Base-by-base conservation (phyloP, 2,113 vertebrate species). In the Litocranius walleri region DNA sequence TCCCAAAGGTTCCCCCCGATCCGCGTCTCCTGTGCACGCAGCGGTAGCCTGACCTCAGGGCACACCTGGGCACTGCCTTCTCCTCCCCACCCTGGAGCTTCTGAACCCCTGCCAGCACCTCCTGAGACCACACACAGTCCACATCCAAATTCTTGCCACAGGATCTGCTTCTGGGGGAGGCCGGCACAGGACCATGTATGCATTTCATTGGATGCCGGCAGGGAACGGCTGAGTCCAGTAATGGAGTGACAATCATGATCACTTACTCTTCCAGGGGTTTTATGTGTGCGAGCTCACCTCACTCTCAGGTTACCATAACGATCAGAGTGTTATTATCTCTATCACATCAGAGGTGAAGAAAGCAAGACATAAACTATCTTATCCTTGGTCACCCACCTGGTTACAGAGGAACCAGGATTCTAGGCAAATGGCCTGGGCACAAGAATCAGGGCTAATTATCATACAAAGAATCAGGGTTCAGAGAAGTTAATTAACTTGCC, bases 11-110 rank as follows among this genome's bases (percentile, higher is more conserved):
- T 17, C 43, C 54, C 1, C 0, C 45, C 61, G 17, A 25, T 36
- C 6, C 4, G 0, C 33, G 1, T 19, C 71, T 36, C 40, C 29
- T 9, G 17, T 17, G 17, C 4, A 2, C 0, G 1, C 0, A 12
- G 40, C 0, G 8, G 9, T 11, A 1, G 14, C 8, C 12, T 50
- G 25, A 52, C 15, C 48, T 25, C 9, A 3, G 29, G 1, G 21
- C 6, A 6, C 11, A 77, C 4, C 7, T 77, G 25, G 19, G 17
- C 61, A 8, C 36, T 33, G 9, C 78, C 40, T 48, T 25, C 36
- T 27, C 45, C 10, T 19, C 67, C n/a, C 52, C 54, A 30, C 16
- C 21, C 91, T 40, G n/a, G 29, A 52, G 78, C 7, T 81, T 52
- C 52, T 21, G 3, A 30, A 13, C 5, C 10, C 17, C 45, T 43